Conservation (phyloP, 2,888 invertebrate species). For the Dryadula phaetusa region DNA sequence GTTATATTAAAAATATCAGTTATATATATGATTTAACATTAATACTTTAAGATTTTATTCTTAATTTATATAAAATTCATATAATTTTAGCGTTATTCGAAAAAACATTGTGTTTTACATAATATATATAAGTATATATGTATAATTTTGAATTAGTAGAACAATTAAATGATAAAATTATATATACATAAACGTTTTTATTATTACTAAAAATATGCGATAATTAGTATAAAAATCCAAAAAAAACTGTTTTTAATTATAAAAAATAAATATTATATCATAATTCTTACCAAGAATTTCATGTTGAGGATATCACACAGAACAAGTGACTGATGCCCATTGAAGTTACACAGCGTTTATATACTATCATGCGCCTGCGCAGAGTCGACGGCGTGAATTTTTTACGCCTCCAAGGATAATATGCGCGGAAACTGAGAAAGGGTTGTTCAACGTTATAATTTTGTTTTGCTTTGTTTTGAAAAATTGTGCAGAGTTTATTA, state of each 20-base stretch:
- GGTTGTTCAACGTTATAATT: conserved; percentile 35
- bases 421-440: conserved; percentile 46
- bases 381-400: conserved; percentile 50
- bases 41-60: too few species aligned
- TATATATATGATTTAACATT: too few species aligned
- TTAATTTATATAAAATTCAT: too few species aligned
- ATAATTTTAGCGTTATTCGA: too few species aligned
- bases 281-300: conserved; percentile 70
- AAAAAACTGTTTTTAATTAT: too few species aligned
- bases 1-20: too few species aligned
- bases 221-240: too few species aligned
- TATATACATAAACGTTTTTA: background rate
- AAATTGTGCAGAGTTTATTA: too few species aligned
- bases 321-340: conserved; percentile 62
- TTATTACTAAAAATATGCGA: background rate
- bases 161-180: too few species aligned
- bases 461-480: conserved; percentile 25
- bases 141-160: too few species aligned
- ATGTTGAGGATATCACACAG: conserved; percentile 61
- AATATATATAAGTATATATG: too few species aligned
- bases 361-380: conserved; percentile 51
- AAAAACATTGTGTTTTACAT: too few species aligned
- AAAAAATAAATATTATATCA: background rate
- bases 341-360: conserved; percentile 56
- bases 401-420: conserved; percentile 60